Evolutionary conservation across 35 echinoderm and acorn worm genomes (phyloP), one percentile per base, ranked within the genome.

Genomic region (Hemicentrotus pulcherrimus): DNA sequence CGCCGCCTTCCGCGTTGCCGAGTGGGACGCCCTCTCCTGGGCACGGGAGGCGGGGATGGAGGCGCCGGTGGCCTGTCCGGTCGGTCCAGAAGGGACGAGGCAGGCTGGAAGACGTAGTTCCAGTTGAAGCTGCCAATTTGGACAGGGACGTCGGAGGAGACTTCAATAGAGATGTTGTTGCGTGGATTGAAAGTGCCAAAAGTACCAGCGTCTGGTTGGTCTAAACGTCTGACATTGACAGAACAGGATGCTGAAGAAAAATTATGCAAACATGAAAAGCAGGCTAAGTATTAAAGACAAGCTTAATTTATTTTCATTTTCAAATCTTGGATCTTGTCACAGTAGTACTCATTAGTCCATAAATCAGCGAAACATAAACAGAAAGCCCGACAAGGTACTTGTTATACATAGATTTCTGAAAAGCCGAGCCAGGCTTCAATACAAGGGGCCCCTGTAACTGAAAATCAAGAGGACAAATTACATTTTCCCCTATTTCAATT

Each of bases 51-150:
- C n/a, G 65, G 65, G 7, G 65, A 78, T 0, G 19, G 65, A 4
- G 65, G 28, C 6, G 65, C 22, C 1, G 65, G 65, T 78, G 65
- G 65, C 5, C 65, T 22, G 28, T 28, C 65, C 2, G 65, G 65
- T n/a, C 65, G 65, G 65, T 78, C 65, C 7, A 78, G 65, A 22
- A 78, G 19, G 0, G 65, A 28, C 0, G 65, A 78, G 5, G 65
- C 65, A 78, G 65, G 65, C 65, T 78, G 65, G 65, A 78, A 78
- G 19, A 5, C 65, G 24, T 78, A 78, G 60, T 71, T 47, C 33
- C 46, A 33, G 41, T 85, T 61, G 33, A 94, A 94, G 11, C 94
- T 61, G 46, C 60, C 94, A 33, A 94, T 94, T 46, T 94, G 88
- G 88, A 46, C 88, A 1, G 88, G 47, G 19, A 45, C 88, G 14